phyloP scores from a whole-genome alignment of 2,797 vertebrate genomes.

The Dicrostonyx torquatus region DNA sequence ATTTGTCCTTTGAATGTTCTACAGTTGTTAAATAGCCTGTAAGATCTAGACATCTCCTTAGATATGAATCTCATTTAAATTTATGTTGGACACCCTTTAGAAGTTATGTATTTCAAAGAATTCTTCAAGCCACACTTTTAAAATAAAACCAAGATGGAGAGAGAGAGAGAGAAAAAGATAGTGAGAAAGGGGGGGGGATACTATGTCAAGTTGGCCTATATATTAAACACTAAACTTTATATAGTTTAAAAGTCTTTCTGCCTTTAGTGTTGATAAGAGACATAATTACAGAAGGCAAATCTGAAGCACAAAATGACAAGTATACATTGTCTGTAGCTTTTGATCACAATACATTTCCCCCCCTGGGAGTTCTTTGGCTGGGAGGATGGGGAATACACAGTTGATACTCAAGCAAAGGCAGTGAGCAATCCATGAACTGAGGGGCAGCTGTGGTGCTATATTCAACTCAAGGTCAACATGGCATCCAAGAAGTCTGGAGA shows the following conservation, averaged over 20 bases:
- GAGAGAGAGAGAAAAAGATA: neutral
- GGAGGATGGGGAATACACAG: neutral
- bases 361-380: constrained; percentile 12
- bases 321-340: neutral
- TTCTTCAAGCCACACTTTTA: constrained; percentile 45
- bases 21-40: constrained; percentile 62
- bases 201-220: constrained; percentile 7
- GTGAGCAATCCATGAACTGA: neutral
- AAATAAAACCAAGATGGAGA: constrained; percentile 43
- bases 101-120: constrained; percentile 67
- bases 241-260: constrained; percentile 47
- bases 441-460: neutral
- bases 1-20: constrained; percentile 39
- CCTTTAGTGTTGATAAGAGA: constrained; percentile 56
- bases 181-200: neutral
- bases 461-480: neutral
- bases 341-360: neutral
- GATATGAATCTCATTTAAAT: constrained; percentile 68
- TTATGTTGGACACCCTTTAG: constrained; percentile 49
- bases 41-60: constrained; percentile 46
- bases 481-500: neutral
- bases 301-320: constrained; percentile 8
- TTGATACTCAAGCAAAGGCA: neutral
- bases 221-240: constrained; percentile 1
- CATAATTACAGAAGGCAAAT: constrained; percentile 49